phyloP scores from a whole-genome alignment of 2,113 vertebrate species.

The Ornithorhynchus anatinus region DNA sequence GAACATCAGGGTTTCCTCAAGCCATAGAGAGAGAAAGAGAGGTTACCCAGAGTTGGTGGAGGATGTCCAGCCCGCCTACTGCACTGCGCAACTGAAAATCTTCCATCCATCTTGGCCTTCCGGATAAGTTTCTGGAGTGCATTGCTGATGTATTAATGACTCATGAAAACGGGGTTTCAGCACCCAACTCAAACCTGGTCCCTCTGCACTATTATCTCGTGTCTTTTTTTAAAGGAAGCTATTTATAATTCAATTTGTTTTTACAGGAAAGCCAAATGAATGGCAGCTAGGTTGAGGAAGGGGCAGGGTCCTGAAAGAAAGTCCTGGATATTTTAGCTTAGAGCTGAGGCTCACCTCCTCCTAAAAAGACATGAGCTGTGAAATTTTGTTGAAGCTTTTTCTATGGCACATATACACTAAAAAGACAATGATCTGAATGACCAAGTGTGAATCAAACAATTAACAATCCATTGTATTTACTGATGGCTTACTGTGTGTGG shows the following conservation, averaged over 20 bases:
- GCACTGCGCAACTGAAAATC: constrained; percentile 47
- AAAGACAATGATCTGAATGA: too few relatives aligned
- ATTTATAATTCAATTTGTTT: constrained; percentile 18
- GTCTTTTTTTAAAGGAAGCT: not conserved
- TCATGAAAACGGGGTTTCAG: constrained; percentile 54
- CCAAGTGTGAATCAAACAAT: too few relatives aligned
- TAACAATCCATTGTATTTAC: too few relatives aligned
- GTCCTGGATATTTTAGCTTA: too few relatives aligned
- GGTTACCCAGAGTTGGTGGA: constrained; percentile 45
- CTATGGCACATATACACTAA: too few relatives aligned
- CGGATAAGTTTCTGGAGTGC: constrained; percentile 51
- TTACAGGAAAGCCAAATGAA: not conserved
- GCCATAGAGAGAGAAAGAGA: constrained; percentile 26
- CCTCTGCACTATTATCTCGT: not conserved
- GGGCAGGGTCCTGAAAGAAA: too few relatives aligned
- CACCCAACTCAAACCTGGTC: not conserved
- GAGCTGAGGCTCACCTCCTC: too few relatives aligned
- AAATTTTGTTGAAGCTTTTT: too few relatives aligned
- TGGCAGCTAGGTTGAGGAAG: too few relatives aligned
- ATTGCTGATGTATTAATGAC: constrained; percentile 47
- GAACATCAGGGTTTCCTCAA: constrained; percentile 50
- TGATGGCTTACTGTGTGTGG: too few relatives aligned
- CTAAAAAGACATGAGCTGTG: too few relatives aligned
- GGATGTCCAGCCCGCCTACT: constrained; percentile 34
- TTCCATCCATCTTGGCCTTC: constrained; percentile 63